Conservation (phyloP, 1,140 invertebrate species). For the Macrotrachela quadricornifera region DNA sequence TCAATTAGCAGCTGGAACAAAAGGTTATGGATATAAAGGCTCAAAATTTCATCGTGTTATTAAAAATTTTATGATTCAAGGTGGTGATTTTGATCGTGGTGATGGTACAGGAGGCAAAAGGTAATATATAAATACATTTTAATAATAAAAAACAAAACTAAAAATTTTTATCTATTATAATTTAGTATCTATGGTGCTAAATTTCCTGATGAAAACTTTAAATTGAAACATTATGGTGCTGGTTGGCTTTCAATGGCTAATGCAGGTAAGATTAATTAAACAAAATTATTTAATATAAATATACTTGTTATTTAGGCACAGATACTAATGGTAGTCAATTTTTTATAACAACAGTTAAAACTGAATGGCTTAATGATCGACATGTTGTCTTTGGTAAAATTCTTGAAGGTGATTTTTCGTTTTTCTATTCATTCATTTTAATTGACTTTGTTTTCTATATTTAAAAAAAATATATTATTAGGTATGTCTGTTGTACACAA, state of each 20-base stretch:
- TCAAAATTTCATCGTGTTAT: constrained; percentile 26
- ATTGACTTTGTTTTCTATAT: too few species aligned
- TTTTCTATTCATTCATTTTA: background rate
- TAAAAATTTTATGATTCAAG: constrained; percentile 27
- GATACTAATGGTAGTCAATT: constrained; percentile 30
- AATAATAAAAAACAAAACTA: background rate
- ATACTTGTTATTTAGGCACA: constrained; percentile 17
- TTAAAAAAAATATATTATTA: background rate
- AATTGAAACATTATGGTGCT: constrained; percentile 60
- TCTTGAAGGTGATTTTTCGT: background rate
- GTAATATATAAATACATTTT: background rate
- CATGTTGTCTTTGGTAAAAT: constrained; percentile 88
- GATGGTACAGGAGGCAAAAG: constrained; percentile 20
- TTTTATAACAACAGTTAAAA: constrained; percentile 35
- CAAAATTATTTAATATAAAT: background rate
- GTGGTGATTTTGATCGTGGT: constrained; percentile 22
- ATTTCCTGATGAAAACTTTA: constrained; percentile 90
- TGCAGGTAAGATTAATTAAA: constrained; percentile 9
- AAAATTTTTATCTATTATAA: constrained; percentile 24
- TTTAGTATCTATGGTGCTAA: constrained; percentile 70
- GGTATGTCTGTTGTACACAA: constrained; percentile 9
- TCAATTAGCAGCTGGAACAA: constrained; percentile 1
- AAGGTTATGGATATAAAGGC: constrained; percentile 16
- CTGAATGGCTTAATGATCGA: constrained; percentile 79
- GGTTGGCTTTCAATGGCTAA: constrained; percentile 89